Base-by-base conservation (phyloP, 2,797 vertebrate genomes). In the Syngnathus acus region DNA sequence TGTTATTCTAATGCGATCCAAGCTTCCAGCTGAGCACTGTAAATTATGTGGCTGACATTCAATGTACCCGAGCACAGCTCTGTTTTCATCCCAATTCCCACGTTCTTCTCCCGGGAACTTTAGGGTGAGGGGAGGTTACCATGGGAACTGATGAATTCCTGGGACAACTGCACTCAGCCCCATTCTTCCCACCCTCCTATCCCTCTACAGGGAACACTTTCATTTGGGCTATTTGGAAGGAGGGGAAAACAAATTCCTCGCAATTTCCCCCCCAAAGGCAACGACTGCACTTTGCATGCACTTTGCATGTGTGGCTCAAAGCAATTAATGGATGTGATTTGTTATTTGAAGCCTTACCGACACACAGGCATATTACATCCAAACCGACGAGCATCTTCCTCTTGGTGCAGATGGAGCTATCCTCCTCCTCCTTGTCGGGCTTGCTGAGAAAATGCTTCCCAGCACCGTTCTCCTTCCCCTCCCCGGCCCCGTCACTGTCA, bases 351-450 rank as follows among this genome's bases (percentile, higher is more conserved):
- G 39, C 16, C 90, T 90, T 86, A 93, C 91, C 91, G 50, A 92
- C 84, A 76, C 62, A 80, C 5, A 92, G 83, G 68, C 92, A 93
- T 21, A 93, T 75, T 48, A 92, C 26, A 88, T 92, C 91, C 87
- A 92, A 74, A 32, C 80, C 72, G 68, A 93, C 90, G 37, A 92
- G 89, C 87, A 93, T 89, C 87, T 77, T 89, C 67, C 87, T 83
- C 78, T 86, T 89, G 78, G 85, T 89, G 73, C 88, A 91, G 10
- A 86, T 68, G 16, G 84, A 73, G 54, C 58, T 76, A 13, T 74
- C 84, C n/a, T 50, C 48, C 19, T 51, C 50, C 63, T 77, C 84
- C 62, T 84, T 78, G 58, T 74, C 84, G 1, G 79, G 67, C 8
- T 80, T 73, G 43, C 62, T 39, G 70, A 68, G 74, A 60, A 77